phyloP scores from a whole-genome alignment of 2,888 invertebrate genomes.

The Apotomis capreana region DNA sequence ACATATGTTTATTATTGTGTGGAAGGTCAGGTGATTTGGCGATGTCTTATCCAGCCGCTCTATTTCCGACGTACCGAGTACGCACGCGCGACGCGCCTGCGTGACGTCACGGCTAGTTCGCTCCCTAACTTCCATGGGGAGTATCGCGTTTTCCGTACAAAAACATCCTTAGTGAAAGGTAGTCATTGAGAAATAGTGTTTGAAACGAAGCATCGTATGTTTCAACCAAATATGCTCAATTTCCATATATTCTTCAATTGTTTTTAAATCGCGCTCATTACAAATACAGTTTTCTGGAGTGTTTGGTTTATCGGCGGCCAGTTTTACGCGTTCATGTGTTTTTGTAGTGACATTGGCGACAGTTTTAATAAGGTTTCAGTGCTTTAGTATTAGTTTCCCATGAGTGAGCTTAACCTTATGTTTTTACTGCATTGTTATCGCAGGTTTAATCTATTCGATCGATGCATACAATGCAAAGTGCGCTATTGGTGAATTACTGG shows the following conservation, averaged over 20 bases:
- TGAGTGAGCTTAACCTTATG: background rate
- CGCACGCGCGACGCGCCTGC: slow-evolving; percentile 76
- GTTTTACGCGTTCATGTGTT: background rate
- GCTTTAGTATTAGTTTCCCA: slow-evolving; percentile 7
- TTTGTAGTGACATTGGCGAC: slow-evolving; percentile 18
- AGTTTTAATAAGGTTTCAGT: slow-evolving; percentile 19
- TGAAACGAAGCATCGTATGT: background rate
- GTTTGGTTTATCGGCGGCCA: slow-evolving; percentile 7
- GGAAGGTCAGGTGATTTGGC: slow-evolving; percentile 27
- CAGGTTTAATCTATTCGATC: slow-evolving; percentile 17
- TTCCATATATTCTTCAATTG: background rate
- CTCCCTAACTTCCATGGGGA: slow-evolving; percentile 60
- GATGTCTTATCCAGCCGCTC: slow-evolving; percentile 53
- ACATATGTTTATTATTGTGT: background rate
- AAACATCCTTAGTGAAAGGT: slow-evolving; percentile 19
- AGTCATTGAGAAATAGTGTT: background rate
- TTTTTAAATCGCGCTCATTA: background rate
- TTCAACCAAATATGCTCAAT: background rate
- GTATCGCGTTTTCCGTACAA: slow-evolving; percentile 48
- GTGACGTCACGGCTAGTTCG: slow-evolving; percentile 74
- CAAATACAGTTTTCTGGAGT: background rate
- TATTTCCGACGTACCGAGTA: slow-evolving; percentile 53
- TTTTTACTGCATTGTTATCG: slow-evolving; percentile 7
- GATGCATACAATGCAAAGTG: background rate
- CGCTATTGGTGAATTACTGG: background rate